Evolutionary conservation across 1,140 invertebrate species (phyloP).

Genomic region (Brachionus plicatilis): DNA sequence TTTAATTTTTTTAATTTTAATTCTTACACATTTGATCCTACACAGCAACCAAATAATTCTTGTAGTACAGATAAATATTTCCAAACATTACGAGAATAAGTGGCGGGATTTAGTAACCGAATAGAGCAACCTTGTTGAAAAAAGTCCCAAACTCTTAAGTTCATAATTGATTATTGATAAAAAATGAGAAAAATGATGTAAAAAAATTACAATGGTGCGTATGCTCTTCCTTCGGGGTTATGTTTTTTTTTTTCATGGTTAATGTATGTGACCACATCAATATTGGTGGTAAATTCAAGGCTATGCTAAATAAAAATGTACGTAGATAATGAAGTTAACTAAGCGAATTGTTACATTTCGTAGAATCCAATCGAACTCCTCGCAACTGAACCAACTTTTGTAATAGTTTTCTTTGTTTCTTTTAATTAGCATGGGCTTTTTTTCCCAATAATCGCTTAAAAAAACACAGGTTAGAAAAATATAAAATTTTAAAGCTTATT

Average conservation of each 20-base stretch:
- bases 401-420: slow-evolving; percentile 66
- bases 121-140: slow-evolving; percentile 75
- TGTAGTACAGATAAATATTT: slow-evolving; percentile 70
- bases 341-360: slow-evolving; percentile 53
- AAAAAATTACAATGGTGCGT: slow-evolving; percentile 1
- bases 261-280: slow-evolving; percentile 80
- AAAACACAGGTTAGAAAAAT: slow-evolving; percentile 41
- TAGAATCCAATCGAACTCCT: slow-evolving; percentile 71
- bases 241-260: slow-evolving; percentile 66
- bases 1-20: not conserved
- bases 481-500: too few species aligned
- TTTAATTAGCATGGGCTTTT: slow-evolving; percentile 68
- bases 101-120: slow-evolving; percentile 85
- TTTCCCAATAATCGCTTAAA: slow-evolving; percentile 66
- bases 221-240: slow-evolving; percentile 68
- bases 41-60: slow-evolving; percentile 85
- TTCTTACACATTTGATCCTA: slow-evolving; percentile 79
- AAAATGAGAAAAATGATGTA: not conserved
- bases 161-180: not conserved
- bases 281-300: slow-evolving; percentile 74
- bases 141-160: slow-evolving; percentile 29
- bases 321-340: not conserved
- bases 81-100: slow-evolving; percentile 66
- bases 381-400: slow-evolving; percentile 67
- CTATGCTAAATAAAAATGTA: slow-evolving; percentile 59